These are phyloP conservation scores for Collichthys lucidus DNA, from an alignment of 2,113 vertebrate species.

Conservation along the genomic window DNA sequence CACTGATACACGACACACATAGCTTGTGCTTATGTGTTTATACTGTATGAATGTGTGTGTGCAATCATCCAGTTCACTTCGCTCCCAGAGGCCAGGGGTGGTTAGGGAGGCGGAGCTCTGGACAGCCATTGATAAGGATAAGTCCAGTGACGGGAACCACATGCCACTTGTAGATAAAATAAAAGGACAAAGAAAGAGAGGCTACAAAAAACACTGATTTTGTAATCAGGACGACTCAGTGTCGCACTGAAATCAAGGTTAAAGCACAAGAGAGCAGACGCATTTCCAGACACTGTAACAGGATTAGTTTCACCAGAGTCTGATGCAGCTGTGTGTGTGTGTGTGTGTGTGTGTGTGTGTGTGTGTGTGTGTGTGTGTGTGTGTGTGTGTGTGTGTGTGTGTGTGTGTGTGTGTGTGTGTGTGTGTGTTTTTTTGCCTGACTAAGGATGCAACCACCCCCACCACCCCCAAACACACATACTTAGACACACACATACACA, in stretches of 20 bases:
- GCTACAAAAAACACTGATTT: constrained; percentile 32
- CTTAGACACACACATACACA: background rate
- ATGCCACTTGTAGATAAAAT: constrained; percentile 75
- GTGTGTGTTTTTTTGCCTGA: constrained; percentile 26
- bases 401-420: constrained; percentile 17
- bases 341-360: constrained; percentile 24
- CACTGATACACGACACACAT: background rate
- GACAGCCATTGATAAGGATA: constrained; percentile 70
- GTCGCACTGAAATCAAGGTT: constrained; percentile 66
- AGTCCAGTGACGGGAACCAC: constrained; percentile 34
- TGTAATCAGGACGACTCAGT: constrained; percentile 32
- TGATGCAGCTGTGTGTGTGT: constrained; percentile 24
- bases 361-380: constrained; percentile 28
- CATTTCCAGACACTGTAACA: constrained; percentile 67
- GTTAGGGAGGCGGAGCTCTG: constrained; percentile 54
- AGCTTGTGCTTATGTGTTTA: background rate
- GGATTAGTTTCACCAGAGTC: constrained; percentile 70
- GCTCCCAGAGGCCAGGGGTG: constrained; percentile 20
- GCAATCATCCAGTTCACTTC: constrained; percentile 21
- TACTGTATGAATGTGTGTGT: constrained; percentile 16
- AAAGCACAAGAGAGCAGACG: constrained; percentile 43
- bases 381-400: constrained; percentile 12
- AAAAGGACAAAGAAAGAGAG: constrained; percentile 53
- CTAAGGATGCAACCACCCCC: constrained; percentile 9
- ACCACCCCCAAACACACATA: background rate